phyloP scores from a whole-genome alignment of 2,888 invertebrate species.

The Nematopogon swammerdamellus region DNA sequence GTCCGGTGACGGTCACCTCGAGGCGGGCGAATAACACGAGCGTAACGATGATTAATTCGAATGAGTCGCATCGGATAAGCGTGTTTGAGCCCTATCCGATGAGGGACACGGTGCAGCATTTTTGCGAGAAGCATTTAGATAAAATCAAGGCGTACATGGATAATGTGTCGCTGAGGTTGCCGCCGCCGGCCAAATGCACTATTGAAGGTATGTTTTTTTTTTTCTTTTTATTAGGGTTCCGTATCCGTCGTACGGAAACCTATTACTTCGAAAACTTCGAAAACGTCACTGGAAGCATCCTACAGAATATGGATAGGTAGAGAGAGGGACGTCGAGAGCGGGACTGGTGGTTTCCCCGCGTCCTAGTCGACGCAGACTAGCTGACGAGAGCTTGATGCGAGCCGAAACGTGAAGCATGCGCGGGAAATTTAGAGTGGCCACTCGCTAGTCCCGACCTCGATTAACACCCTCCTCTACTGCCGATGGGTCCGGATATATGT shows the following conservation, averaged over 20 bases:
- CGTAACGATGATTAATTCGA: slow-evolving; percentile 67
- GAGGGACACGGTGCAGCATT: slow-evolving; percentile 90
- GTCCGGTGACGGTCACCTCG: slow-evolving; percentile 61
- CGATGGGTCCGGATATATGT: too few relatives aligned
- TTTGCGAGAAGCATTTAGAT: slow-evolving; percentile 91
- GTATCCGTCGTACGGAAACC: too few relatives aligned
- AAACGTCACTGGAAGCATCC: too few relatives aligned
- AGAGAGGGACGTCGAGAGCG: too few relatives aligned
- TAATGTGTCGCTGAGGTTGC: slow-evolving; percentile 77
- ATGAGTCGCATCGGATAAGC: slow-evolving; percentile 63
- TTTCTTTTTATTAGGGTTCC: slow-evolving; percentile 1
- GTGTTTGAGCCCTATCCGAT: slow-evolving; percentile 90
- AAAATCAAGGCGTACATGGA: slow-evolving; percentile 92
- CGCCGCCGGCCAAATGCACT: slow-evolving; percentile 89
- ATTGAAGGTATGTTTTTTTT: slow-evolving; percentile 70
- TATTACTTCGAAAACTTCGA: neutral
- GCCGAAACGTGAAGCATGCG: too few relatives aligned
- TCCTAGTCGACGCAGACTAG: too few relatives aligned
- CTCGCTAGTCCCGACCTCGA: too few relatives aligned
- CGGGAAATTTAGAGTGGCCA: too few relatives aligned
- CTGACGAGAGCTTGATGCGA: too few relatives aligned
- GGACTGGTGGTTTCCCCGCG: too few relatives aligned
- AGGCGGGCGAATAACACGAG: slow-evolving; percentile 71
- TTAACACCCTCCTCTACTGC: too few relatives aligned
- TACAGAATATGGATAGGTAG: too few relatives aligned